Evolutionary conservation across 2,888 invertebrate genomes (phyloP).

Genomic region (Erebia epiphron): DNA sequence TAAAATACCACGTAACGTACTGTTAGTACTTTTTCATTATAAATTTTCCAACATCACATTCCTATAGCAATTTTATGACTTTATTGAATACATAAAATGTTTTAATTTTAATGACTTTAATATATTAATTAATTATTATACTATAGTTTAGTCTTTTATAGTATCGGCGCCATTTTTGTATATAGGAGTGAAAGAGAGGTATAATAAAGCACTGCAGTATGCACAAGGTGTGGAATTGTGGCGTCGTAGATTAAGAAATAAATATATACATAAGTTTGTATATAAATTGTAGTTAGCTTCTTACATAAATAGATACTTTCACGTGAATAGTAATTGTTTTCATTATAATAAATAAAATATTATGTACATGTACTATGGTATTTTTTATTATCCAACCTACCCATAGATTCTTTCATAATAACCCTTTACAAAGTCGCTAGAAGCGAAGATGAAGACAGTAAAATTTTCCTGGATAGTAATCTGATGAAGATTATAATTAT

Average conservation of each 20-base stretch:
- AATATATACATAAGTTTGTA: constrained; percentile 22
- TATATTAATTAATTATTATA: not conserved
- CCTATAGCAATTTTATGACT: constrained; percentile 2
- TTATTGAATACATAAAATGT: constrained; percentile 4
- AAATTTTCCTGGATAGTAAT: too few species aligned
- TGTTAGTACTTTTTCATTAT: too few species aligned
- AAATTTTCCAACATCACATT: constrained; percentile 3
- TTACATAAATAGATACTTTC: constrained; percentile 38
- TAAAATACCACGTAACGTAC: too few species aligned
- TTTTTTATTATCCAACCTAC: constrained; percentile 38
- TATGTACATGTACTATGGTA: constrained; percentile 52
- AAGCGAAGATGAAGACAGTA: too few species aligned
- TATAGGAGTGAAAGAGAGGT: constrained; percentile 52
- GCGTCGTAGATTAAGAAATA: constrained; percentile 51
- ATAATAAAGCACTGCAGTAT: constrained; percentile 65
- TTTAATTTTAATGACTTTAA: constrained; percentile 14
- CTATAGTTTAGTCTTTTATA: not conserved
- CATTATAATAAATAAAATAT: constrained; percentile 52
- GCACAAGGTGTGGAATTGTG: constrained; percentile 77
- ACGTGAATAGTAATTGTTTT: constrained; percentile 43
- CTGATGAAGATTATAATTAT: too few species aligned
- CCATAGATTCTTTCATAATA: not conserved
- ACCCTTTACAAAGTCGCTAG: too few species aligned
- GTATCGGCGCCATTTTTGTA: constrained; percentile 60
- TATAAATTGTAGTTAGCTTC: constrained; percentile 33